phyloP scores from a whole-genome alignment of 2,113 vertebrate species.

The Poeciliopsis occidentalis region DNA sequence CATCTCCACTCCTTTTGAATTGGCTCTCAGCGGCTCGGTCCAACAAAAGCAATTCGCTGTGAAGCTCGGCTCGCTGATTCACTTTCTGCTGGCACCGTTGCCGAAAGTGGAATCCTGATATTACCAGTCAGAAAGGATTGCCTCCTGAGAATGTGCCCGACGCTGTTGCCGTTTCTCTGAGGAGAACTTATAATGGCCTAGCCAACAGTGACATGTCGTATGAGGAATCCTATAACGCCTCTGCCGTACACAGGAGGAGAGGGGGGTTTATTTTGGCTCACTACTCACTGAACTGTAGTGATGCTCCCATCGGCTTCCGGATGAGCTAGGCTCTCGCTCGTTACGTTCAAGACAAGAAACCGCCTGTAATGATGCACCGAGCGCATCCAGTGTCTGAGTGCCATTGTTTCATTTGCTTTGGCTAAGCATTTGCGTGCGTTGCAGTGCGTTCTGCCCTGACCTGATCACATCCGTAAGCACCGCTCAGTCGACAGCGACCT shows the following conservation, averaged over 20 bases:
- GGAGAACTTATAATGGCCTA: conserved; percentile 11
- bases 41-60: conserved; percentile 4
- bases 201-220: conserved; percentile 23
- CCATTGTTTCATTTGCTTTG: background rate
- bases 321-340: conserved; percentile 23
- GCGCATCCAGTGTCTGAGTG: conserved; percentile 2
- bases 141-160: conserved; percentile 23
- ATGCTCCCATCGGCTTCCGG: background rate
- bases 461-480: background rate
- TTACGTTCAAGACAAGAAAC: conserved; percentile 18
- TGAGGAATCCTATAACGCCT: conserved; percentile 23
- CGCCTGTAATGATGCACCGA: conserved; percentile 4
- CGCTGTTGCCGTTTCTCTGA: conserved; percentile 12
- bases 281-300: conserved; percentile 10
- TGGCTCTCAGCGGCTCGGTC: conserved; percentile 1
- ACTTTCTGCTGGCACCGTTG: conserved; percentile 27
- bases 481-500: background rate
- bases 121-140: conserved; percentile 18
- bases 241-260: conserved; percentile 13
- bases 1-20: background rate
- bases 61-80: conserved; percentile 33
- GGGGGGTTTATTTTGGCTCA: conserved; percentile 25
- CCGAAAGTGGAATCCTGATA: conserved; percentile 21
- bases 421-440: background rate
- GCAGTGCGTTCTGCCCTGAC: background rate